Evolutionary conservation across 2,888 invertebrate species (phyloP), one percentile per base, ranked within the genome.

Genomic region (Caenorhabditis uteleia): DNA sequence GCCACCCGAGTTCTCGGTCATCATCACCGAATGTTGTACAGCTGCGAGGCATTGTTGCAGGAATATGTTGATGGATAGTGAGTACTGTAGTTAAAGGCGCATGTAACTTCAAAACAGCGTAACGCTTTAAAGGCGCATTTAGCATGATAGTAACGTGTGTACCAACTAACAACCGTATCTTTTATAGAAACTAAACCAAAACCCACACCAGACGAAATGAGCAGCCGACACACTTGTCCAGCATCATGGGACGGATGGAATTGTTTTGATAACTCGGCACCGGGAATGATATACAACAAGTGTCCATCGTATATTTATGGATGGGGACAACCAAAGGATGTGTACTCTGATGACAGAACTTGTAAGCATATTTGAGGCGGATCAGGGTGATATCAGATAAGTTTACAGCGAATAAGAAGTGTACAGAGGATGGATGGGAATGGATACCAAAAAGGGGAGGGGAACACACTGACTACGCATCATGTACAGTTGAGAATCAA

Each of bases 171-270:
- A n/a, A n/a, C n/a, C n/a, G n/a, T n/a, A n/a, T n/a, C n/a, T n/a
- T n/a, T n/a, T n/a, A n/a, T n/a, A n/a, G n/a, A n/a, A n/a, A n/a
- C n/a, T n/a, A n/a, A n/a, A n/a, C 16, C 39, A 18, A 39, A 39
- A 7, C n/a, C 8, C 39, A 20, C 39, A n/a, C 39, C 8, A n/a
- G 16, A n/a, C 26, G 31, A 31, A 18, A 7, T 7, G 14, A 7
- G 31, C 31, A 14, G n/a, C n/a, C n/a, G n/a, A n/a, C n/a, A n/a
- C n/a, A 58, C 51, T 4, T 82, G 82, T 62, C 78, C 79, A 1
- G 71, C 79, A n/a, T 79, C 80, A 4, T 82, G 82, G 82, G 82
- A 82, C 47, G 82, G 82, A 18, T 82, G 81, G 81, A 74, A 78
- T 29, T 82, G 82, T 56, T 82, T 80, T 55, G 68, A 65, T 7